Percentiles rank a stretch among this genome's conserved stretches.
Conservation (phyloP, 92 coral and sea anemone genomes). For the Epizoanthus scotinus region DNA sequence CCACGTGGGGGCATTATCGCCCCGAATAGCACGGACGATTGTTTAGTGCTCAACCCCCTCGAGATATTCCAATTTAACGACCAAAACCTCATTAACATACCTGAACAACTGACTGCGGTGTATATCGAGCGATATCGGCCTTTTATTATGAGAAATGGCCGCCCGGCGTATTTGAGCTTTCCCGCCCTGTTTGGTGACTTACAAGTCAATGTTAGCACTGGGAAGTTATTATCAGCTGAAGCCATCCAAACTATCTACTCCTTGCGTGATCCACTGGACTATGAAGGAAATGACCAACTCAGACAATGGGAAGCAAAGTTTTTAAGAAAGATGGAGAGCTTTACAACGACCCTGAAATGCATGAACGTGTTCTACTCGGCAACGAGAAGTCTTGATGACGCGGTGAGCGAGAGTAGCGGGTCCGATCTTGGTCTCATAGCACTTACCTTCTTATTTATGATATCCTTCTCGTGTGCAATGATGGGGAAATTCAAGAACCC, state of each 20-base stretch:
- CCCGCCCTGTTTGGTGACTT: constrained; percentile 42
- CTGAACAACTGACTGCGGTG: constrained; percentile 15
- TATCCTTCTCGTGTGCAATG: constrained; percentile 37
- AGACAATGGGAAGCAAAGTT: constrained; percentile 23
- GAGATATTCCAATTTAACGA: constrained; percentile 46
- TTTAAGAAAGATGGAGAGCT: background rate
- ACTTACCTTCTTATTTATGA: constrained; percentile 42
- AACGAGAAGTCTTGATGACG: constrained; percentile 50
- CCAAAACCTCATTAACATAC: constrained; percentile 19
- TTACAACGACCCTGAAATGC: constrained; percentile 15
- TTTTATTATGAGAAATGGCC: constrained; percentile 45
- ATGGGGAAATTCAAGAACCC: constrained; percentile 47
- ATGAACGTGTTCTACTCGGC: constrained; percentile 40
- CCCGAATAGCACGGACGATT: constrained; percentile 5
- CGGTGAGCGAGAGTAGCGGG: constrained; percentile 44
- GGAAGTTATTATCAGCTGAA: constrained; percentile 20
- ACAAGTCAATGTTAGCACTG: background rate
- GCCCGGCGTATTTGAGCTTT: constrained; percentile 47
- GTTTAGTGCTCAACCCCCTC: constrained; percentile 42
- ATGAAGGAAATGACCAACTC: background rate
- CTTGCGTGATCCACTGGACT: constrained; percentile 37
- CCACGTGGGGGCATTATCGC: constrained; percentile 7
- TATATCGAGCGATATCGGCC: constrained; percentile 28
- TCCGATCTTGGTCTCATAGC: constrained; percentile 46
- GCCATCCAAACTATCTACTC: constrained; percentile 39